A percentile compares a stretch with the other conserved stretches of the same genome.
These are phyloP conservation scores for Archilochus colubris DNA, from an alignment of 2,113 vertebrate genomes.

Conservation along the genomic window DNA sequence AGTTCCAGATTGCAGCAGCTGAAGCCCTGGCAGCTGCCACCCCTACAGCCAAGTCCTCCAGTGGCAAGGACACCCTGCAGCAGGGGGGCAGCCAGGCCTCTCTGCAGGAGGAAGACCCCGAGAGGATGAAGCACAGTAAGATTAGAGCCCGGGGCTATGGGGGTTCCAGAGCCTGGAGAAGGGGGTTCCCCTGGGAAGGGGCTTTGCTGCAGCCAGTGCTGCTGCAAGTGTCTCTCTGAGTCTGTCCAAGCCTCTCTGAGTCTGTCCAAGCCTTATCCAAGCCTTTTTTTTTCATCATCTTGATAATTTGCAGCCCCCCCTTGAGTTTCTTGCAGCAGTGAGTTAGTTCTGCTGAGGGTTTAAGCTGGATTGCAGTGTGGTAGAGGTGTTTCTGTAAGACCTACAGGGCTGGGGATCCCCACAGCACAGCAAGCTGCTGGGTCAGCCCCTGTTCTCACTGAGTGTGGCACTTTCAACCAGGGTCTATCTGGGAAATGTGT, in stretches of 20 bases:
- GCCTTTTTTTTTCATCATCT: not conserved
- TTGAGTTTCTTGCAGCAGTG: not conserved
- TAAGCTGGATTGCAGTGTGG: not conserved
- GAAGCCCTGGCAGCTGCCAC: constrained; percentile 45
- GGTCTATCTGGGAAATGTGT: not conserved
- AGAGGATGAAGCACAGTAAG: constrained; percentile 97
- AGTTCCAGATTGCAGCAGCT: constrained; percentile 75
- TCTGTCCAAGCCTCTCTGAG: not conserved
- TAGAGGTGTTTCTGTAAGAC: not conserved
- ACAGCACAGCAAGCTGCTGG: accelerated
- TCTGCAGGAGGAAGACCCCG: constrained; percentile 87
- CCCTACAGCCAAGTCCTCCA: constrained; percentile 49
- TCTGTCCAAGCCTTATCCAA: not conserved
- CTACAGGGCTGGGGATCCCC: not conserved
- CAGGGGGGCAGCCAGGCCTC: constrained; percentile 69
- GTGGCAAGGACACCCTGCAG: constrained; percentile 75
- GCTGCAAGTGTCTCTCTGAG: not conserved
- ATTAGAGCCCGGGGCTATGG: constrained; percentile 10
- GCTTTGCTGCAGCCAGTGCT: not conserved
- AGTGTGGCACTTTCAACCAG: not conserved
- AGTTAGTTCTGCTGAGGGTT: not conserved
- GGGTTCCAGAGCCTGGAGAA: not conserved
- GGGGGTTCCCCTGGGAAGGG: accelerated
- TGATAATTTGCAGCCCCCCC: not conserved
- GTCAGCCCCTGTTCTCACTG: not conserved